phyloP scores from a whole-genome alignment of 1,140 invertebrate genomes.

The Adelges cooleyi region DNA sequence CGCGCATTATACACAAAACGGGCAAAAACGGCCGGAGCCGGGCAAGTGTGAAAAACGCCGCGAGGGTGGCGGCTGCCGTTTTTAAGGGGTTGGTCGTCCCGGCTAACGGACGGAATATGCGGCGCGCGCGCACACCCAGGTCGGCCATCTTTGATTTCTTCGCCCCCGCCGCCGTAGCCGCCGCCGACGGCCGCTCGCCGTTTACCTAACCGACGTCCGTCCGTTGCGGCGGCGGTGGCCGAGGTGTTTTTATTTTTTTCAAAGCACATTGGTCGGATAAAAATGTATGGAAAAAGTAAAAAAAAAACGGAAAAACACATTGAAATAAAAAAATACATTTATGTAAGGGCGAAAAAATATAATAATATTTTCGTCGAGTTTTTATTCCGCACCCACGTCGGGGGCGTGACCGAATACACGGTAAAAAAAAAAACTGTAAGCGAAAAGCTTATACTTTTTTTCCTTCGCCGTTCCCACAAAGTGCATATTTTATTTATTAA shows the following conservation, averaged over 20 bases:
- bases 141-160: constrained; percentile 22
- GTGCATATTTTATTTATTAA: too few relatives aligned
- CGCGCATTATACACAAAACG: background rate
- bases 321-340: too few relatives aligned
- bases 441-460: background rate
- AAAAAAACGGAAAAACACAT: background rate
- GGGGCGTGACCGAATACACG: constrained; percentile 20
- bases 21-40: background rate
- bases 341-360: background rate
- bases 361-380: background rate
- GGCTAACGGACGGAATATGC: background rate
- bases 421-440: constrained; percentile 16
- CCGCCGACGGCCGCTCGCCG: too few relatives aligned
- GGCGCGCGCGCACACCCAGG: background rate
- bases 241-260: background rate
- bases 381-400: background rate
- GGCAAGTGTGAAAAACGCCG: background rate
- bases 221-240: background rate
- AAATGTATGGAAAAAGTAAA: background rate
- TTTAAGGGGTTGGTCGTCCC: too few relatives aligned
- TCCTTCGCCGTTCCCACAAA: too few relatives aligned
- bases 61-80: background rate
- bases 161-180: background rate
- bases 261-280: background rate
- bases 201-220: background rate